phyloP scores from a whole-genome alignment of 2,888 invertebrate genomes.

The Calameuta pallipes region DNA sequence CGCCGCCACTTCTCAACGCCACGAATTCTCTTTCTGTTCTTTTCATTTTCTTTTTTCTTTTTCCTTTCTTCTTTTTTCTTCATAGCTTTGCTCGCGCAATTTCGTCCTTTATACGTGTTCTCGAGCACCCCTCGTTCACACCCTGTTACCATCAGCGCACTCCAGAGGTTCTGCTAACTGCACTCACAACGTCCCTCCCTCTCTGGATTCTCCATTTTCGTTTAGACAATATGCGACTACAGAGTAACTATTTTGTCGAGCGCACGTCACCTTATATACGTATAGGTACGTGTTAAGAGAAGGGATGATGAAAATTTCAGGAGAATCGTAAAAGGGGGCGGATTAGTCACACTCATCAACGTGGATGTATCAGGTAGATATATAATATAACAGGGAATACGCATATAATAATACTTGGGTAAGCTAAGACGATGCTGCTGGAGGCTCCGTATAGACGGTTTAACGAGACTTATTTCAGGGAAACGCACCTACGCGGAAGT shows the following conservation, averaged over 20 bases:
- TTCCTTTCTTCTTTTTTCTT: background rate
- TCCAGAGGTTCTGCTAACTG: no score
- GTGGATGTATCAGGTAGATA: no score
- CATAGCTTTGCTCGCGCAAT: conserved; percentile 3
- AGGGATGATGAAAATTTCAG: background rate
- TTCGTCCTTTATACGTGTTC: background rate
- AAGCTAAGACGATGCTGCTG: background rate
- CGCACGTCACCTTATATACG: no score
- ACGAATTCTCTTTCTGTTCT: background rate
- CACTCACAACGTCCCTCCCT: no score
- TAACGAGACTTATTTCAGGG: background rate
- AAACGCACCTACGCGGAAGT: no score
- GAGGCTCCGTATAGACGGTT: background rate
- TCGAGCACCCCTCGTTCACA: background rate
- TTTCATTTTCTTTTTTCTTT: background rate
- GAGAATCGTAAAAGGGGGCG: background rate
- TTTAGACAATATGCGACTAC: no score
- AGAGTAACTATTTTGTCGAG: no score
- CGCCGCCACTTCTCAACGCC: no score
- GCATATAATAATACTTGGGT: background rate
- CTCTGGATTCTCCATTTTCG: no score
- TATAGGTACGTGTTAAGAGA: no score
- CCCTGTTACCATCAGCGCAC: background rate
- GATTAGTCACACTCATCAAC: background rate
- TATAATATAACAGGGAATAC: no score